Percentiles rank a stretch among this genome's conserved stretches.
Evolutionary conservation across 2,113 vertebrate species (phyloP).

Genomic region (Perca schrenkii): DNA sequence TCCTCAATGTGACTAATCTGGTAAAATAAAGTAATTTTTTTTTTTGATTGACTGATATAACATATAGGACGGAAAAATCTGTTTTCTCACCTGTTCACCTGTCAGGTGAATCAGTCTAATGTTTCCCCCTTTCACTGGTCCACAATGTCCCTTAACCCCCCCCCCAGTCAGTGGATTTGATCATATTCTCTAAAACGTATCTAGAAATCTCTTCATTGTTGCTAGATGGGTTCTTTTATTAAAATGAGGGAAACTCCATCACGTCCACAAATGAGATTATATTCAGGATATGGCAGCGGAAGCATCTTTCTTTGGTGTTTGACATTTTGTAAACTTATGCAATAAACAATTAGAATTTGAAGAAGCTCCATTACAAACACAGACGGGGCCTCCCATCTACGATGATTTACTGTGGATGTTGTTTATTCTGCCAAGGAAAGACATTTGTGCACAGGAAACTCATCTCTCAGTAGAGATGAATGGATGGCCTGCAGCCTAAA

Average conservation of each 20-base stretch:
- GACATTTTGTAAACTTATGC: constrained; percentile 29
- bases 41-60: too few relatives aligned
- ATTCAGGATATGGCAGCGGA: background rate
- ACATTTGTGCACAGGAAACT: constrained; percentile 60
- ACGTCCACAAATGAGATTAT: constrained; percentile 2
- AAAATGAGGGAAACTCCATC: background rate
- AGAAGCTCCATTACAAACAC: constrained; percentile 49
- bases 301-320: constrained; percentile 15
- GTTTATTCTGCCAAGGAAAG: constrained; percentile 51
- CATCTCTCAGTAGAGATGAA: constrained; percentile 44
- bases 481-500: constrained; percentile 57
- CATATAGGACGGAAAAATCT: too few relatives aligned
- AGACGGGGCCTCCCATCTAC: constrained; percentile 40
- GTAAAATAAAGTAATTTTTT: background rate
- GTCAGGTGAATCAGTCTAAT: constrained; percentile 22
- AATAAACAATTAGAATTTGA: constrained; percentile 43
- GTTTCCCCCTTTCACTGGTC: background rate
- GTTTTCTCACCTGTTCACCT: too few relatives aligned
- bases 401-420: constrained; percentile 60
- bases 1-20: background rate
- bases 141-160: background rate
- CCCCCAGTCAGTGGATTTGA: background rate
- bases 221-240: background rate
- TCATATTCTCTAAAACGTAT: background rate
- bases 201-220: background rate